phyloP scores from a whole-genome alignment of 2,113 vertebrate genomes.

The Boulengeromyrus knoepffleri region DNA sequence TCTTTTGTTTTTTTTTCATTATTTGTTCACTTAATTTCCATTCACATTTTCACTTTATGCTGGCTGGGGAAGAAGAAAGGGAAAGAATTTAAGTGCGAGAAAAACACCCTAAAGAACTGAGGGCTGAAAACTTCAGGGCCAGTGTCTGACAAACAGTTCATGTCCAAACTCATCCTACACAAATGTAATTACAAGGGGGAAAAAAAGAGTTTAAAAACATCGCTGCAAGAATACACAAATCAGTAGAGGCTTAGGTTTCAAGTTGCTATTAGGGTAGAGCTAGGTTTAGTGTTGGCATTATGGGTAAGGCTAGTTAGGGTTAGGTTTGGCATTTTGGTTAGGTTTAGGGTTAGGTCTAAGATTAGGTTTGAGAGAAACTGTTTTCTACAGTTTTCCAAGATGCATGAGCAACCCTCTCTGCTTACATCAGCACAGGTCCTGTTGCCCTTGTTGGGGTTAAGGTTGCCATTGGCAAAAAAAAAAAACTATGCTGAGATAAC shows the following conservation, averaged over 20 bases:
- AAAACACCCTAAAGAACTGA: background rate
- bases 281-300: background rate
- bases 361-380: background rate
- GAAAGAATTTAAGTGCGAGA: background rate
- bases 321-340: background rate
- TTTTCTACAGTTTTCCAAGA: background rate
- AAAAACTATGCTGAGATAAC: background rate
- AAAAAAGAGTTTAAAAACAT: background rate
- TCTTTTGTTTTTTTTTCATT: background rate
- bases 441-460: background rate
- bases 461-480: background rate
- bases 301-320: background rate
- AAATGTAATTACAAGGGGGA: background rate
- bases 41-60: background rate
- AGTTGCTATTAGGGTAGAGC: background rate
- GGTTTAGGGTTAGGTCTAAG: background rate
- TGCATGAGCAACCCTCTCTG: background rate
- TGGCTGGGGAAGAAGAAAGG: background rate
- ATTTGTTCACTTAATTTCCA: background rate
- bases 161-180: background rate
- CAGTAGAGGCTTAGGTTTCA: background rate
- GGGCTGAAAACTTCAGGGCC: background rate
- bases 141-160: background rate
- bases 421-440: background rate
- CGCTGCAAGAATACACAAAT: background rate